A percentile compares a stretch with the other conserved stretches of the same genome.
Evolutionary conservation across 1,140 invertebrate genomes (phyloP).

Genomic region (Drosophila tani): DNA sequence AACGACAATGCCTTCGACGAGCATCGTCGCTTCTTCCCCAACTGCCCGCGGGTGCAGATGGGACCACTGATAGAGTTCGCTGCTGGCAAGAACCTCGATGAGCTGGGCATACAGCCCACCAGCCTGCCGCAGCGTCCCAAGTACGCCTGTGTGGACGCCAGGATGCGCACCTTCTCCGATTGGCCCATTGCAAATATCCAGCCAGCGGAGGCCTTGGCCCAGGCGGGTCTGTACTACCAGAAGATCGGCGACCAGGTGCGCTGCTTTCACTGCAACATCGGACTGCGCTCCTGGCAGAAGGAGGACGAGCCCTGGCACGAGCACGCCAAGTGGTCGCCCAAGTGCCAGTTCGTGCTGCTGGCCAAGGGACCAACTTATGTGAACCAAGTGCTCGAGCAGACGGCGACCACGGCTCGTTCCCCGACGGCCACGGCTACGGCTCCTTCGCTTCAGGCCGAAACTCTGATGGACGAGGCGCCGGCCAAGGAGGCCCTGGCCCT

Average conservation of each 20-base stretch:
- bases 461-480: conserved; percentile 86
- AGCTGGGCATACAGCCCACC: conserved; percentile 89
- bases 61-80: conserved; percentile 77
- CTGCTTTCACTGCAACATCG: conserved; percentile 97
- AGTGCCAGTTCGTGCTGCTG: conserved; percentile 91
- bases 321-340: conserved; percentile 95
- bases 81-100: conserved; percentile 85
- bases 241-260: conserved; percentile 89
- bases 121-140: conserved; percentile 87
- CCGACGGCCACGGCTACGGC: conserved; percentile 29
- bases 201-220: conserved; percentile 88
- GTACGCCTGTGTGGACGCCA: conserved; percentile 88
- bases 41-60: conserved; percentile 87
- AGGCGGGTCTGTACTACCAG: conserved; percentile 92
- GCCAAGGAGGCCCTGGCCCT: conserved; percentile 88
- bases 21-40: conserved; percentile 90
- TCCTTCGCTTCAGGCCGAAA: conserved; percentile 42
- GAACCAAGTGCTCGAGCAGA: conserved; percentile 77
- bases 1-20: conserved; percentile 91
- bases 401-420: conserved; percentile 25
- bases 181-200: conserved; percentile 89
- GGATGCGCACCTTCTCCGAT: conserved; percentile 88
- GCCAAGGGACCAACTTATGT: conserved; percentile 93
- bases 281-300: conserved; percentile 93
- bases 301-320: conserved; percentile 95